Percentiles rank a stretch among this genome's conserved stretches.
Evolutionary conservation across 2,888 invertebrate species (phyloP).

Genomic region (Artemia sinica): DNA sequence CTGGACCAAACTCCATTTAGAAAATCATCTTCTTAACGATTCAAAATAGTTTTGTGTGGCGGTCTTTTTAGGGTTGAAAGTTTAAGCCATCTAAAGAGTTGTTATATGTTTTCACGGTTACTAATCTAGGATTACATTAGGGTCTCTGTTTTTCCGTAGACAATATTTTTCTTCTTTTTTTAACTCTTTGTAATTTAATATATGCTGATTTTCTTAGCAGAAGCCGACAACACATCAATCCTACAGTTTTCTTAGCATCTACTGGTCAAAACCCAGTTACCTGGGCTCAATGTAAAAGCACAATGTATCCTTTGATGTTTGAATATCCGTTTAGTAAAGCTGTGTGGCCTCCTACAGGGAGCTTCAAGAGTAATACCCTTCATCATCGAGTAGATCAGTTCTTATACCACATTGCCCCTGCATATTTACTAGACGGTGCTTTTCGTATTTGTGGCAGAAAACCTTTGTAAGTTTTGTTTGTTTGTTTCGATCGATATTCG

Average conservation of each 20-base stretch:
- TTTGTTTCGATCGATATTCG: neutral
- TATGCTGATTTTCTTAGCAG: no score
- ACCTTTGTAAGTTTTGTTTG: conserved; percentile 49
- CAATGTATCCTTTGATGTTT: conserved; percentile 27
- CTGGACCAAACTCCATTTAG: no score
- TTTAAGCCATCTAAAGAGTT: no score
- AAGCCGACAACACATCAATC: no score
- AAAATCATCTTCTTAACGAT: no score
- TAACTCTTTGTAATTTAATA: no score
- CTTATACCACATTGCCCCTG: conserved; percentile 51
- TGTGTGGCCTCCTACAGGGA: conserved; percentile 29
- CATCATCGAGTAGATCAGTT: conserved; percentile 29
- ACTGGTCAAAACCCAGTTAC: conserved; percentile 37
- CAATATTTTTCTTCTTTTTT: no score
- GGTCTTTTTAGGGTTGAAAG: no score
- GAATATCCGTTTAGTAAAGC: conserved; percentile 30
- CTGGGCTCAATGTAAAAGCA: conserved; percentile 33
- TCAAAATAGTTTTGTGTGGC: no score
- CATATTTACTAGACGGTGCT: conserved; percentile 60
- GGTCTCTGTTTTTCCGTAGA: no score
- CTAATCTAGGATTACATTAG: no score
- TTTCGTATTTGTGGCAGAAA: conserved; percentile 55
- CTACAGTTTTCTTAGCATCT: conserved; percentile 35
- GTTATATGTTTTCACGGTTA: no score
- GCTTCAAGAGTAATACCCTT: conserved; percentile 23